These are phyloP conservation scores for Ciona savignyi DNA, from an alignment of 23 tunicate species.

Conservation along the genomic window DNA sequence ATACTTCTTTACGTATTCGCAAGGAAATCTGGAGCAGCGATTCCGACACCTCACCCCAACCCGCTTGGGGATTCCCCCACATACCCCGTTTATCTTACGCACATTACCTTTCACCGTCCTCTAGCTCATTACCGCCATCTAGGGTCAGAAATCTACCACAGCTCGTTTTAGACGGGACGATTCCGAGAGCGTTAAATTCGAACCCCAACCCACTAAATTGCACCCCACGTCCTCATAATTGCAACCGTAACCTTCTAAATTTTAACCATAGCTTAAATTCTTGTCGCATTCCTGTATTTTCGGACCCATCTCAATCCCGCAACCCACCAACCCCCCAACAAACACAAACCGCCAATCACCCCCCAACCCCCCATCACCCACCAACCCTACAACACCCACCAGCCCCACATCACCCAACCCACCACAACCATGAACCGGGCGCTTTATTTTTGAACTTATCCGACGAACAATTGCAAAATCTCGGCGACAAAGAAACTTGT, in stretches of 20 bases:
- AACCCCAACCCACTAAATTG: neutral
- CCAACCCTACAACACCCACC: too few relatives aligned
- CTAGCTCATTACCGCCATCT: neutral
- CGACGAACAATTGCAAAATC: neutral
- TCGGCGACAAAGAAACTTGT: neutral
- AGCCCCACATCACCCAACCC: neutral
- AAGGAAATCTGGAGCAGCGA: too few relatives aligned
- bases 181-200: neutral
- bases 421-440: neutral
- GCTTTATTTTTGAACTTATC: neutral
- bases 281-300: too few relatives aligned
- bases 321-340: neutral
- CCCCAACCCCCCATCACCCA: neutral
- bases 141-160: neutral
- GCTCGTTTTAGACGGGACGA: neutral
- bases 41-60: too few relatives aligned
- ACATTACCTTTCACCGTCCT: too few relatives aligned
- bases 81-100: too few relatives aligned
- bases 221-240: too few relatives aligned
- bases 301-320: neutral
- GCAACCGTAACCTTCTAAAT: too few relatives aligned
- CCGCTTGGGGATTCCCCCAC: too few relatives aligned
- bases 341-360: neutral
- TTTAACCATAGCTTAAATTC: too few relatives aligned
- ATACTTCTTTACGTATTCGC: too few relatives aligned